A percentile compares a stretch with the other conserved stretches of the same genome.
Evolutionary conservation across 2,888 invertebrate species (phyloP).

Genomic region (Idaea aversata): DNA sequence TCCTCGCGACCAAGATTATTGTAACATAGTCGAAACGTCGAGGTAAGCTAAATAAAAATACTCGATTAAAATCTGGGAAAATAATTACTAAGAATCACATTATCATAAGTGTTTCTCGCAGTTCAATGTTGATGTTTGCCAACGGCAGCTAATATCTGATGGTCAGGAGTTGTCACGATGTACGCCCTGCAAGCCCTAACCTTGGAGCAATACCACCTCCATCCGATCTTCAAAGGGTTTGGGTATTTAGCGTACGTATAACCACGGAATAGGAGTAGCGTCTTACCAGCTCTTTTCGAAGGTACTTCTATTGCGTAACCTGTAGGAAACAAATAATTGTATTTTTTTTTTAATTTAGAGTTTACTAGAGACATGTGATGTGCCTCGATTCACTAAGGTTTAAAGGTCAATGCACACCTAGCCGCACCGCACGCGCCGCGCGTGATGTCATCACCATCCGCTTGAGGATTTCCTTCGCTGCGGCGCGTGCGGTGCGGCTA

Average conservation of each 20-base stretch:
- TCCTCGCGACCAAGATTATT: too few species aligned
- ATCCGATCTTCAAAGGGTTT: slow-evolving; percentile 49
- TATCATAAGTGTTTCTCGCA: neutral
- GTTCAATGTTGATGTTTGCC: slow-evolving; percentile 47
- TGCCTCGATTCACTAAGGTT: too few species aligned
- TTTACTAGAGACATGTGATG: neutral
- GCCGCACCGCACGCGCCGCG: too few species aligned
- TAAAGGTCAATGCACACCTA: too few species aligned
- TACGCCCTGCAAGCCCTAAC: slow-evolving; percentile 57
- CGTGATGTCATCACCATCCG: too few species aligned
- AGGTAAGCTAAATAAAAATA: too few species aligned
- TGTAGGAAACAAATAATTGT: neutral
- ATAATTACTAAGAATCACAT: too few species aligned
- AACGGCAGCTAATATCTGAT: slow-evolving; percentile 36
- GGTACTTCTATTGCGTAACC: neutral
- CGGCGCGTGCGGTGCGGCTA: too few species aligned
- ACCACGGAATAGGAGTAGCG: slow-evolving; percentile 50
- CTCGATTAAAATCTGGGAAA: too few species aligned
- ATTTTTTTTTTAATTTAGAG: neutral
- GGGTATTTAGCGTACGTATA: slow-evolving; percentile 60
- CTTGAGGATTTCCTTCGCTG: too few species aligned
- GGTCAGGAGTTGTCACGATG: slow-evolving; percentile 46
- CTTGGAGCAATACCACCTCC: slow-evolving; percentile 65
- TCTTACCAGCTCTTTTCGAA: slow-evolving; percentile 44
- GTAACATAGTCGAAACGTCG: too few species aligned